Conservation (phyloP, 1,140 invertebrate genomes). For the Phenacoccus solenopsis region DNA sequence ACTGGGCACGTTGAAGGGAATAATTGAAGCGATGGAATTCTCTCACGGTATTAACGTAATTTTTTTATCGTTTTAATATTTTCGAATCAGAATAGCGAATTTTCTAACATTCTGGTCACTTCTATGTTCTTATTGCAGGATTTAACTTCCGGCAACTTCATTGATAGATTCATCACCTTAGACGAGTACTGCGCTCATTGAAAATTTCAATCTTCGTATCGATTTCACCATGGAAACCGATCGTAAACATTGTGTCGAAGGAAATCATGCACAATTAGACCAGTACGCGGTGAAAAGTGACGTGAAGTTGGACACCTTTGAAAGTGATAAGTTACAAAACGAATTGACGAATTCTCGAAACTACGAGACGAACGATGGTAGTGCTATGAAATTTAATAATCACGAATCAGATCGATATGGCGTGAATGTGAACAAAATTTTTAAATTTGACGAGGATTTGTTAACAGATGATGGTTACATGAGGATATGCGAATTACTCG, state of each 20-base stretch:
- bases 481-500: not conserved
- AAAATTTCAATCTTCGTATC: not conserved
- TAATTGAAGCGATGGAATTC: not conserved
- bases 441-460: not conserved
- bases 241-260: not conserved
- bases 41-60: not conserved
- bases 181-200: not conserved
- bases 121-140: not conserved
- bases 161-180: not conserved
- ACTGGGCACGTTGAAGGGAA: not conserved
- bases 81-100: too few species aligned
- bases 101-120: too few species aligned
- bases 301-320: too few species aligned
- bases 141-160: not conserved
- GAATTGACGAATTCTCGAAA: not conserved
- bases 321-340: not conserved
- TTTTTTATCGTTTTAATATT: too few species aligned
- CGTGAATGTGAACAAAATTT: too few species aligned
- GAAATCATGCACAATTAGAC: not conserved
- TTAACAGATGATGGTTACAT: not conserved
- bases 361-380: not conserved
- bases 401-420: not conserved
- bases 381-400: not conserved
- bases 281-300: not conserved
- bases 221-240: slow-evolving; percentile 12